phyloP scores from a whole-genome alignment of 1,140 invertebrate genomes.

The Psix sp. region DNA sequence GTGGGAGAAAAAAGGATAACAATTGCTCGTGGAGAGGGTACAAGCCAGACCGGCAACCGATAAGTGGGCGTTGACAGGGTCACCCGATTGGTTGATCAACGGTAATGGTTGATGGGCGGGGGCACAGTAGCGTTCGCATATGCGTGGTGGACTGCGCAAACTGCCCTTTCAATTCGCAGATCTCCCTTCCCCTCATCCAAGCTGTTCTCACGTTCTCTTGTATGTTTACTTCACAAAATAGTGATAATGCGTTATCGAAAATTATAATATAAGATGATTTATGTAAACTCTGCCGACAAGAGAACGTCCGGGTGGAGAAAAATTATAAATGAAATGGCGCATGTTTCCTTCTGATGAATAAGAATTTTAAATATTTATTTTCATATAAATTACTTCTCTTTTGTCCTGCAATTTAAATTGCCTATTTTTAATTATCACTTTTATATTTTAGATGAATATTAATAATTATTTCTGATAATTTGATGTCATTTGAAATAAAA shows the following conservation, averaged over 20 bases:
- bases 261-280: conserved; percentile 27
- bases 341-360: too few relatives aligned
- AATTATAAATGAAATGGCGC: too few relatives aligned
- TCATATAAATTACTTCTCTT: too few relatives aligned
- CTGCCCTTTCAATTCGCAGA: conserved; percentile 51
- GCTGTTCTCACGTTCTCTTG: conserved; percentile 11
- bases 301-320: too few relatives aligned
- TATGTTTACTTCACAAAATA: conserved; percentile 17
- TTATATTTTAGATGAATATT: too few relatives aligned
- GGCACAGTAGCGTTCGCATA: conserved; percentile 64
- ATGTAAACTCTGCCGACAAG: not conserved
- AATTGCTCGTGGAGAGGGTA: conserved; percentile 33
- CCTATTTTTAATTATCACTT: too few relatives aligned
- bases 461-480: too few relatives aligned
- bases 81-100: conserved; percentile 73
- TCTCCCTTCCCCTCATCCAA: conserved; percentile 6
- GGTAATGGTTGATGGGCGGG: conserved; percentile 76
- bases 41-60: conserved; percentile 36
- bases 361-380: too few relatives aligned
- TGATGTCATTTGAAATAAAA: too few relatives aligned
- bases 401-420: too few relatives aligned
- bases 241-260: conserved; percentile 47
- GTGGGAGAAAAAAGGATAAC: conserved; percentile 35
- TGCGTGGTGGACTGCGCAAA: conserved; percentile 70
- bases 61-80: conserved; percentile 72